A percentile compares a stretch with the other conserved stretches of the same genome.
These are phyloP conservation scores for Apodemia hepburni DNA, from an alignment of 2,888 invertebrate genomes.

Conservation along the genomic window DNA sequence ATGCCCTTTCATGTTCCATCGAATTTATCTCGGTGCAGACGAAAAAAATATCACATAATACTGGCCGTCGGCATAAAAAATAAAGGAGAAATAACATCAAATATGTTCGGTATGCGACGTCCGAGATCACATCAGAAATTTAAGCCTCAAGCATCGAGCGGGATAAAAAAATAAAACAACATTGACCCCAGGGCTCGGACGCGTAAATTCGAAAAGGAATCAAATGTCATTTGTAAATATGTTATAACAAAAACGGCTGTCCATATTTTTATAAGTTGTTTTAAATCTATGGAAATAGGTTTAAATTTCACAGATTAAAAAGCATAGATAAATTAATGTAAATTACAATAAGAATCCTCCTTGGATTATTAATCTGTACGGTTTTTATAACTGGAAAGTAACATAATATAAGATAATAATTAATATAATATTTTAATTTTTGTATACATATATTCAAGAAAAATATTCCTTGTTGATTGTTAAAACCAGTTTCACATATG, in stretches of 20 bases:
- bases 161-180: slow-evolving; percentile 48
- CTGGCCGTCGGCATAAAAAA: slow-evolving; percentile 38
- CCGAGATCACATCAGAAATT: slow-evolving; percentile 75
- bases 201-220: slow-evolving; percentile 74
- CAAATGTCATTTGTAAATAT: slow-evolving; percentile 61
- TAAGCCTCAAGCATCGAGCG: slow-evolving; percentile 66
- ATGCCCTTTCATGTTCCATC: slow-evolving; percentile 37
- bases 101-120: slow-evolving; percentile 75
- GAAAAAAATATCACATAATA: slow-evolving; percentile 45
- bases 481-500: not conserved
- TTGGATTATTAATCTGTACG: not conserved
- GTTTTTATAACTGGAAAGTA: not conserved
- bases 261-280: slow-evolving; percentile 11
- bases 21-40: slow-evolving; percentile 57
- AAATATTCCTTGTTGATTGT: not conserved
- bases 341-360: not conserved
- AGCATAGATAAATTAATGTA: not conserved
- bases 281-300: slow-evolving; percentile 3
- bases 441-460: not conserved
- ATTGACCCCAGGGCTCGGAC: slow-evolving; percentile 58
- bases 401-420: not conserved
- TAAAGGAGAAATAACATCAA: slow-evolving; percentile 61
- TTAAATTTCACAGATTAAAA: slow-evolving; percentile 11
- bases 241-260: slow-evolving; percentile 15
- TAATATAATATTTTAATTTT: not conserved